A percentile compares a stretch with the other conserved stretches of the same genome.
Conservation (phyloP, 1,140 invertebrate genomes). For the Carcinoscorpius rotundicauda region DNA sequence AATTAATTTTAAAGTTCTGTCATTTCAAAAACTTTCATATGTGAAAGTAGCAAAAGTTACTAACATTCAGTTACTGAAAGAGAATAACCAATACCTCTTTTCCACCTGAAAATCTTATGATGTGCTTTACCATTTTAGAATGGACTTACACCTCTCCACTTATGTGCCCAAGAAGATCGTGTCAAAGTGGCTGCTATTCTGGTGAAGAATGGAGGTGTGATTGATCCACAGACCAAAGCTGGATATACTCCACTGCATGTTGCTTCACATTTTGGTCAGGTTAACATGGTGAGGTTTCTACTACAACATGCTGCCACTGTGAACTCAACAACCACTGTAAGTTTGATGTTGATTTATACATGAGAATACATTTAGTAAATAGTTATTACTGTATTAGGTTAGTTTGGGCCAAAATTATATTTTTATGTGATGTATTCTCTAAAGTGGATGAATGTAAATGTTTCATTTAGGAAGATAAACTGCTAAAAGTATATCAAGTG, state of each 20-base stretch:
- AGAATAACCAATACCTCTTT: neutral
- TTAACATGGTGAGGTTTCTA: slow-evolving; percentile 92
- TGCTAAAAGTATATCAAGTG: too few relatives aligned
- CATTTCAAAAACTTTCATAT: neutral
- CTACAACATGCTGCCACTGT: slow-evolving; percentile 59
- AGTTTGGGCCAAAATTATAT: too few relatives aligned
- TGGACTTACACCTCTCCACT: slow-evolving; percentile 75
- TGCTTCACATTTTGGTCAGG: slow-evolving; percentile 97
- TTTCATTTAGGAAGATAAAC: too few relatives aligned
- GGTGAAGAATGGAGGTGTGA: slow-evolving; percentile 74
- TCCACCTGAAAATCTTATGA: too few relatives aligned
- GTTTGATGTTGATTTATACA: neutral
- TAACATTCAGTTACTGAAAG: neutral
- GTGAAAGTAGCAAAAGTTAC: too few relatives aligned
- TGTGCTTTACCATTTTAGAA: slow-evolving; percentile 44
- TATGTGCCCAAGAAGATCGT: slow-evolving; percentile 78
- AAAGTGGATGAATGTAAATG: too few relatives aligned
- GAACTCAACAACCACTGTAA: slow-evolving; percentile 43
- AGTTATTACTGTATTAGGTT: too few relatives aligned
- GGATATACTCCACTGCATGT: slow-evolving; percentile 98
- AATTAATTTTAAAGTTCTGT: too few relatives aligned
- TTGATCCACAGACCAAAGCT: slow-evolving; percentile 79
- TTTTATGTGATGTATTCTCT: too few relatives aligned
- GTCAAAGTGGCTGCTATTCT: slow-evolving; percentile 85
- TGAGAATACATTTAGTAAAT: too few relatives aligned